phyloP scores from a whole-genome alignment of 1,140 invertebrate genomes.

The Diachasmimorpha longicaudata region DNA sequence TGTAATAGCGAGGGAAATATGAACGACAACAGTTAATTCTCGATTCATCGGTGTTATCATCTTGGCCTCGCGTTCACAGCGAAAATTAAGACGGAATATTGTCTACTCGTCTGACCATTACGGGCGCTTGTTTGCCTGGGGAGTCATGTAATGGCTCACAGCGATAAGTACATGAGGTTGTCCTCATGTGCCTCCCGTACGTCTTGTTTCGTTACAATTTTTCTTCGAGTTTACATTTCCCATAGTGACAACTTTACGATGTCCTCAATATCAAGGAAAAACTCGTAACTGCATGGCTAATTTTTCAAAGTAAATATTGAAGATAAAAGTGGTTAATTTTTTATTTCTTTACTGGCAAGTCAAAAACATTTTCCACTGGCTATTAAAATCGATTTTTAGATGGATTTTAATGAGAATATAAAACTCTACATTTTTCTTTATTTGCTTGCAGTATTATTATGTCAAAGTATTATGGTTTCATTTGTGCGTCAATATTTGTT shows the following conservation, averaged over 20 bases:
- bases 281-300: background rate
- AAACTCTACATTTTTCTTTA: too few species aligned
- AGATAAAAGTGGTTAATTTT: background rate
- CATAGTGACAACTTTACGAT: background rate
- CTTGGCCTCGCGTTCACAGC: conserved; percentile 12
- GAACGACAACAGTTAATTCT: background rate
- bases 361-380: background rate
- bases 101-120: conserved; percentile 18
- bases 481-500: too few species aligned
- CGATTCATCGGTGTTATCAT: conserved; percentile 3
- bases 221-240: background rate
- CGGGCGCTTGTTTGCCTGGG: conserved; percentile 13
- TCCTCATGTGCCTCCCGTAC: background rate
- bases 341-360: background rate
- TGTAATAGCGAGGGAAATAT: background rate
- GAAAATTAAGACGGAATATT: conserved; percentile 25
- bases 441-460: too few species aligned
- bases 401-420: too few species aligned
- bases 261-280: background rate
- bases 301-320: background rate
- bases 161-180: conserved; percentile 18
- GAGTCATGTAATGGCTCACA: conserved; percentile 7
- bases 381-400: background rate
- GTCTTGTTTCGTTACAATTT: conserved; percentile 7
- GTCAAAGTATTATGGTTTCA: too few species aligned